Evolutionary conservation across 2,113 vertebrate genomes (phyloP), one percentile per base, ranked within the genome.

Genomic region (Myanophis thanlyinensis): DNA sequence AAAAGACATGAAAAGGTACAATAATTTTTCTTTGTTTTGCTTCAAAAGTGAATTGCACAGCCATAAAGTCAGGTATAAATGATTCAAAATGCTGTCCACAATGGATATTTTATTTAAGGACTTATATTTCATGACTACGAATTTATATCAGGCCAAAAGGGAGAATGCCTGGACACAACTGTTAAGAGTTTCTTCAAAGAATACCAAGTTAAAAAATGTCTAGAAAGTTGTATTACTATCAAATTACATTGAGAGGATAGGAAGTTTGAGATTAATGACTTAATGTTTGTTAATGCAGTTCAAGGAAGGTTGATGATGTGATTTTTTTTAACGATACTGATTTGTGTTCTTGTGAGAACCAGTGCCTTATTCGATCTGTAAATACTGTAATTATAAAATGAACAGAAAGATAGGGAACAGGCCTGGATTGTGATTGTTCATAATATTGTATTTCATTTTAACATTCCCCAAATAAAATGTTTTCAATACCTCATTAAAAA

Each of bases 361-460:
- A 98, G 98, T 98, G 98, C 98, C 98, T 99, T 98, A 98, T 96
- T 96, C 97, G 97, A 97, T 93, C 93, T 98, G 98, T 98, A 98
- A 95, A 98, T 98, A 97, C 91, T 98, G 96, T 98, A 98, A 98
- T 96, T 98, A 97, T 98, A 97, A 97, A 95, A 30, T 27, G 51
- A 52, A 87, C 86, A n/a, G 86, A 87, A 87, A 25, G 10, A 48
- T 48, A 96, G 95, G 97, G 96, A 97, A 96, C 96, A 97, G 97
- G 94, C 91, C 95, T 97, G 90, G 1, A 0, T 96, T 97, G 95
- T 97, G 97, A 96, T 97, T 98, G 97, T 97, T 97, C 95, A 97
- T 96, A 85, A 96, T 95, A 97, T 97, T 98, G 97, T 97, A 97
- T 97, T 95, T 97, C 96, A 97, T 97, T 97, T 98, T 97, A 98